Conservation (phyloP, 2,888 invertebrate genomes). For the Aquatica leii region DNA sequence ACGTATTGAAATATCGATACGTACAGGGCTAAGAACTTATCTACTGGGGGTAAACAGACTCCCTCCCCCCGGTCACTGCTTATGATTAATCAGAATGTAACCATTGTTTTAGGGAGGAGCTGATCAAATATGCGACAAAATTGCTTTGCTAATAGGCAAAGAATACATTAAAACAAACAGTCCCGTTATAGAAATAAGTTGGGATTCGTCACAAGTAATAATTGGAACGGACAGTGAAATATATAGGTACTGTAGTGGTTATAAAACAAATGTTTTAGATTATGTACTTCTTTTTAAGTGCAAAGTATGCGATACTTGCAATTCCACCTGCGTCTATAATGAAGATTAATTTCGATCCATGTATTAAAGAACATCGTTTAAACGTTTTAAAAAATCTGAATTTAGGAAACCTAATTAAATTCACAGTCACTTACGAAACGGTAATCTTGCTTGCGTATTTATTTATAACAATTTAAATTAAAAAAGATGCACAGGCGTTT, state of each 20-base stretch:
- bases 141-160: constrained; percentile 37
- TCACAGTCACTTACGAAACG: constrained; percentile 47
- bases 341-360: constrained; percentile 46
- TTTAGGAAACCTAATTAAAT: constrained; percentile 44
- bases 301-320: constrained; percentile 44
- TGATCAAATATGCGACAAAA: constrained; percentile 41
- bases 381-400: constrained; percentile 30
- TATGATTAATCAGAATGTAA: no score
- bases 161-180: constrained; percentile 36
- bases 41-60: no score
- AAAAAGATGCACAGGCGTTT: constrained; percentile 42
- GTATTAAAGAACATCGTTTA: constrained; percentile 33
- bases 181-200: constrained; percentile 39
- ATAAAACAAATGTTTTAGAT: background rate
- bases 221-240: constrained; percentile 37
- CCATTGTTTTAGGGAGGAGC: constrained; percentile 48
- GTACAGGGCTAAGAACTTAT: no score
- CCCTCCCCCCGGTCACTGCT: no score
- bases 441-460: constrained; percentile 25
- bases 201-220: constrained; percentile 30
- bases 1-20: no score
- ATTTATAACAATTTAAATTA: background rate
- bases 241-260: constrained; percentile 34
- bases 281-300: constrained; percentile 42
- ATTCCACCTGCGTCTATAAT: constrained; percentile 44